phyloP scores from a whole-genome alignment of 2,797 vertebrate genomes.

The Nannoperca australis region DNA sequence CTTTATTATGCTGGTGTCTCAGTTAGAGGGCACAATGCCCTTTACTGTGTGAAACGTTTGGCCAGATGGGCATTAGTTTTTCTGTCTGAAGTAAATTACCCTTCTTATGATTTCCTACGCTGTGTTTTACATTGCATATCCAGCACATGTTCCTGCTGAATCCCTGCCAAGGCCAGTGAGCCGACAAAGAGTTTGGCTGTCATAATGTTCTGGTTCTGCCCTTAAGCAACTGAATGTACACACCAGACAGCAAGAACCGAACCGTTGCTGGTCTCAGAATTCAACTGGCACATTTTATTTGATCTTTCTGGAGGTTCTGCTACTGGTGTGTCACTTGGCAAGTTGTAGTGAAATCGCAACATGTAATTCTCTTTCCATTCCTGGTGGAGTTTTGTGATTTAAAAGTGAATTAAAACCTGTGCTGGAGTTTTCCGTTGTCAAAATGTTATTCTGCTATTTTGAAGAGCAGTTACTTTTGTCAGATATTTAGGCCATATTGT shows the following conservation, averaged over 20 bases:
- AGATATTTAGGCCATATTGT: background rate
- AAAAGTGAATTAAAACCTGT: constrained; percentile 1
- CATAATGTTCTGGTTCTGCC: background rate
- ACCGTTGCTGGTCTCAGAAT: constrained; percentile 24
- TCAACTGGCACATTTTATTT: constrained; percentile 35
- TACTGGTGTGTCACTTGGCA: constrained; percentile 28
- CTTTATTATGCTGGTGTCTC: constrained; percentile 56
- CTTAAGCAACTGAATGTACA: constrained; percentile 18
- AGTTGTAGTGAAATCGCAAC: constrained; percentile 24
- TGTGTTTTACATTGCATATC: constrained; percentile 13
- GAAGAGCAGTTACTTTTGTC: constrained; percentile 2
- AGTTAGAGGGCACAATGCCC: background rate
- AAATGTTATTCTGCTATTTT: background rate
- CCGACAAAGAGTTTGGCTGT: constrained; percentile 9
- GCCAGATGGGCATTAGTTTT: constrained; percentile 24
- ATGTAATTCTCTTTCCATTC: background rate
- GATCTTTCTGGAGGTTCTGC: constrained; percentile 21
- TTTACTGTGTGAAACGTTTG: constrained; percentile 7
- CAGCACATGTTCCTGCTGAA: constrained; percentile 14
- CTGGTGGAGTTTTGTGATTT: background rate
- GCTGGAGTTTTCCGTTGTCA: background rate
- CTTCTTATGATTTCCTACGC: constrained; percentile 6
- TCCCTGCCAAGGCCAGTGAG: background rate
- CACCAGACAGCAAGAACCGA: constrained; percentile 9
- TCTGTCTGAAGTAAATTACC: constrained; percentile 7